Evolutionary conservation across 2,797 vertebrate genomes (phyloP).

Genomic region (Lithobates pipiens): DNA sequence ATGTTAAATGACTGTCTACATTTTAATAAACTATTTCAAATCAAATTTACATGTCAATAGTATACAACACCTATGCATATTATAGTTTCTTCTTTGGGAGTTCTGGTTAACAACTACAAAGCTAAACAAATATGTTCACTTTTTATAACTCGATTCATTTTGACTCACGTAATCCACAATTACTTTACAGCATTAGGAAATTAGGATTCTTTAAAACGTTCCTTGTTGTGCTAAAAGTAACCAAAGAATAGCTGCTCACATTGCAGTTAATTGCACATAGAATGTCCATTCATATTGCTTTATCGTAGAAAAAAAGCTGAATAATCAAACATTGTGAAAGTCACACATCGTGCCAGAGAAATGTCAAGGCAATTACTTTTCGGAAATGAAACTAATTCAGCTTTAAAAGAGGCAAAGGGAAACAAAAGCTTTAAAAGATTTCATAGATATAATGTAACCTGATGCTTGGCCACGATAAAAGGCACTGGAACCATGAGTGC

Average conservation of each 20-base stretch:
- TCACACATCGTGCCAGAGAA: constrained; percentile 27
- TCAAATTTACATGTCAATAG: too few relatives aligned
- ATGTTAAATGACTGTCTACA: too few relatives aligned
- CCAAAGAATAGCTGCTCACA: neutral
- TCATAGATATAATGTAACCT: constrained; percentile 11
- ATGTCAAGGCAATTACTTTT: constrained; percentile 56
- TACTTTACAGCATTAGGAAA: neutral
- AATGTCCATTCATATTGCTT: constrained; percentile 28
- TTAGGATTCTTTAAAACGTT: neutral
- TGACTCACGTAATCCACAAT: neutral
- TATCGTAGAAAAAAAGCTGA: constrained; percentile 32
- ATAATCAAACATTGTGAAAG: constrained; percentile 12
- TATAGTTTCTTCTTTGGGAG: too few relatives aligned
- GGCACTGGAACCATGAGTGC: neutral
- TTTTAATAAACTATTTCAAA: too few relatives aligned
- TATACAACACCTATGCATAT: too few relatives aligned
- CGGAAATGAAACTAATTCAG: constrained; percentile 48
- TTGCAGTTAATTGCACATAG: constrained; percentile 10
- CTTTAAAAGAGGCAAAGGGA: constrained; percentile 47
- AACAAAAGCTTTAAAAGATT: constrained; percentile 27
- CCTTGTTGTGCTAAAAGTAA: neutral
- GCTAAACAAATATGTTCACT: neutral
- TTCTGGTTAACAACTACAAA: neutral
- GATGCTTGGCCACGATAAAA: neutral
- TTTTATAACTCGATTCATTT: neutral